These are phyloP conservation scores for Chironomus striatipennis DNA, from an alignment of 1,140 invertebrate genomes.

Conservation along the genomic window DNA sequence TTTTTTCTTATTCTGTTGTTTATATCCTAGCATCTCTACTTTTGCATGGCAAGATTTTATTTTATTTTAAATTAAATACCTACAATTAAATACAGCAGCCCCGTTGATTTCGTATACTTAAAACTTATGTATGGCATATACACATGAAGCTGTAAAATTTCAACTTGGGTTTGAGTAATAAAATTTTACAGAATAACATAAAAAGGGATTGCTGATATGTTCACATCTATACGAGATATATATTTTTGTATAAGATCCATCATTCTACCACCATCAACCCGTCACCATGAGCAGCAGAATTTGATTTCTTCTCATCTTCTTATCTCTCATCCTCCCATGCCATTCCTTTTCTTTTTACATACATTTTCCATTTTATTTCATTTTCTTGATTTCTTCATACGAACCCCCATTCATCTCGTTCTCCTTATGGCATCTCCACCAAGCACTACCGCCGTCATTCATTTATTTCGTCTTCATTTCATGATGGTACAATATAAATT, in stretches of 20 bases:
- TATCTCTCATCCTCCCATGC: neutral
- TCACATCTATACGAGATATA: neutral
- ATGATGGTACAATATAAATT: constrained; percentile 9
- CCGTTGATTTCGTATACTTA: too few species aligned
- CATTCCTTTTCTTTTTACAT: too few species aligned
- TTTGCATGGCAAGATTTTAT: neutral
- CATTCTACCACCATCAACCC: neutral
- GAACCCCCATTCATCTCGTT: too few species aligned
- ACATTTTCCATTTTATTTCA: too few species aligned
- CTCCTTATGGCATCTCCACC: too few species aligned
- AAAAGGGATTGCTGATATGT: neutral
- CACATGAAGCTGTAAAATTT: neutral
- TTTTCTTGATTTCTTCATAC: too few species aligned
- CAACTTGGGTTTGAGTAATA: neutral
- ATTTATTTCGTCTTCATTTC: neutral
- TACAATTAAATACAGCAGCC: constrained; percentile 15
- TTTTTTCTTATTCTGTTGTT: neutral
- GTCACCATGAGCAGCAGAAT: neutral
- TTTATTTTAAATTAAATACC: constrained; percentile 23
- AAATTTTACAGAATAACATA: constrained; percentile 2
- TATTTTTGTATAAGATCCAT: neutral
- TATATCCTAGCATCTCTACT: neutral
- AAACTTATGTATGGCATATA: neutral
- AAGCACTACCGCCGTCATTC: neutral
- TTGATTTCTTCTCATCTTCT: neutral